These are phyloP conservation scores for Elachura formosa DNA, from an alignment of 2,113 vertebrate species.

Conservation along the genomic window DNA sequence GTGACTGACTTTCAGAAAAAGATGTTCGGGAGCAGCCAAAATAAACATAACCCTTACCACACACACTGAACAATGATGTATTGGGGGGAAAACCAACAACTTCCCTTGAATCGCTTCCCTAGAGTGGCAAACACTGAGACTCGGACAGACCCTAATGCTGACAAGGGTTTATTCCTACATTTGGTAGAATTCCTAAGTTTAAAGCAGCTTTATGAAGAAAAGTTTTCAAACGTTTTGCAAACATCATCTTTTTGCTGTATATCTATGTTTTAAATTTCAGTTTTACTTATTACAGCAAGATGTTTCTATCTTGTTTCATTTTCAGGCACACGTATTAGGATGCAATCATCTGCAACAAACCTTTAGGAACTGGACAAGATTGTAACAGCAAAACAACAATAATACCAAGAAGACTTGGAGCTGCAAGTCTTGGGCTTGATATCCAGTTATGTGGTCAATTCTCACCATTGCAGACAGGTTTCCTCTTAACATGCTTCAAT, in stretches of 20 bases:
- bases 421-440: not conserved
- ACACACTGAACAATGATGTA: not conserved
- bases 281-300: not conserved
- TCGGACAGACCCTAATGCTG: not conserved
- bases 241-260: not conserved
- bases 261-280: not conserved
- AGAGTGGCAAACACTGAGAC: not conserved
- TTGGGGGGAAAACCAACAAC: not conserved
- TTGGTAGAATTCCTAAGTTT: not conserved
- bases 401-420: not conserved
- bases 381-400: slow-evolving; percentile 1
- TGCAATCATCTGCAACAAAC: slow-evolving; percentile 18
- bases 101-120: not conserved
- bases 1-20: not conserved
- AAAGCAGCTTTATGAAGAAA: not conserved
- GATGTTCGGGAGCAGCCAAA: not conserved
- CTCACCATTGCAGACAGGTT: not conserved
- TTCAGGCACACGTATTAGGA: not conserved
- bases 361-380: not conserved
- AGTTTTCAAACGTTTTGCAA: not conserved
- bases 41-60: not conserved
- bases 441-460: not conserved
- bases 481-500: not conserved
- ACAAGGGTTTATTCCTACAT: not conserved
- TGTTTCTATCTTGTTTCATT: slow-evolving; percentile 16